Percentiles rank a stretch among this genome's conserved stretches.
These are phyloP conservation scores for Embidobia sp. DNA, from an alignment of 2,888 invertebrate genomes.

Conservation along the genomic window DNA sequence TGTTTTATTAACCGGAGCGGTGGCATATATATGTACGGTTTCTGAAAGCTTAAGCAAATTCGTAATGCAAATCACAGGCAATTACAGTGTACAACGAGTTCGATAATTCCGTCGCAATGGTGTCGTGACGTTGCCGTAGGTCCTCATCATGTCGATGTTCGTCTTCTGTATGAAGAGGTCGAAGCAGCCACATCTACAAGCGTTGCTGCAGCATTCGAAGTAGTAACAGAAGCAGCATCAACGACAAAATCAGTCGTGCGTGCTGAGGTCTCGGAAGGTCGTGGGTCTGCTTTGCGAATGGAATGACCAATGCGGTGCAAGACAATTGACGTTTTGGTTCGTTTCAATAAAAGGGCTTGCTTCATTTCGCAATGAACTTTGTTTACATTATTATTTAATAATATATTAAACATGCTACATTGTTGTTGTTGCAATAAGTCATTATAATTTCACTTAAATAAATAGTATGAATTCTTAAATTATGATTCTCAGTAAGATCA, in stretches of 20 bases:
- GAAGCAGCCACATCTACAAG: conserved; percentile 29
- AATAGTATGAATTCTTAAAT: too few species aligned
- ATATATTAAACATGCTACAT: too few species aligned
- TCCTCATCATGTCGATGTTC: conserved; percentile 50
- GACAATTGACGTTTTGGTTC: conserved; percentile 53
- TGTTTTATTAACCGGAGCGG: conserved; percentile 1
- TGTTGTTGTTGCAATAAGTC: too few species aligned
- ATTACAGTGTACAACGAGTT: conserved; percentile 62
- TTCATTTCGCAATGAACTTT: conserved; percentile 19
- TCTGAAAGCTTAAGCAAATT: conserved; percentile 58
- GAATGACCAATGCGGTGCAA: conserved; percentile 57
- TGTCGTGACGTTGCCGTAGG: conserved; percentile 53
- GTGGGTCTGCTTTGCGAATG: conserved; percentile 51
- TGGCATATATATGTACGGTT: conserved; percentile 3
- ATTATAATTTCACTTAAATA: too few species aligned
- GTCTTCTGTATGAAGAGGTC: conserved; percentile 39
- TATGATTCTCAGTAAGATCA: too few species aligned
- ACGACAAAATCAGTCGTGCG: conserved; percentile 58
- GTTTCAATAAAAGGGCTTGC: conserved; percentile 27
- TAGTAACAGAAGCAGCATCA: conserved; percentile 49
- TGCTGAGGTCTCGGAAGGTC: conserved; percentile 61
- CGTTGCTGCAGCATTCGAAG: conserved; percentile 46
- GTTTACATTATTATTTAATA: too few species aligned
- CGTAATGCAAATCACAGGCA: conserved; percentile 63
- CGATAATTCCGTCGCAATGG: conserved; percentile 64